These are phyloP conservation scores for Augochlorella aurata DNA, from an alignment of 2,888 invertebrate genomes.

Conservation along the genomic window DNA sequence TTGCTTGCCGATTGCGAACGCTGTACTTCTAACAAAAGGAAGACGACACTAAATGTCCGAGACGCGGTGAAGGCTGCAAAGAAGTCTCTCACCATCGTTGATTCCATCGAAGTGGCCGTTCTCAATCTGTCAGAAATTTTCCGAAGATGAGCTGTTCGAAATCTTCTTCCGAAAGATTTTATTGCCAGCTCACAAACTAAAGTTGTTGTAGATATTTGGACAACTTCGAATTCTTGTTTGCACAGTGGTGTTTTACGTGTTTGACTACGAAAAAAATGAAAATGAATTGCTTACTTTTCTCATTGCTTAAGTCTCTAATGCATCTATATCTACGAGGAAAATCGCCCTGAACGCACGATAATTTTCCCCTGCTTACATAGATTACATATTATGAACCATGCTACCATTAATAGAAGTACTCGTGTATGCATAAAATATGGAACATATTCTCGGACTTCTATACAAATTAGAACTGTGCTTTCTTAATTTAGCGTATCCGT, in stretches of 20 bases:
- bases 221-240: not conserved
- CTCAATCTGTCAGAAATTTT: not conserved
- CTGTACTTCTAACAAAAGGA: not conserved
- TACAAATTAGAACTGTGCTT: too few species aligned
- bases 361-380: too few species aligned
- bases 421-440: too few species aligned
- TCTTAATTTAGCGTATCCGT: too few species aligned
- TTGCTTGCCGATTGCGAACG: not conserved
- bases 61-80: not conserved
- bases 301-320: too few species aligned
- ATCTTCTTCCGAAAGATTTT: not conserved
- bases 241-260: not conserved
- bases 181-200: not conserved
- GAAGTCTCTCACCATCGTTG: not conserved
- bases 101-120: not conserved
- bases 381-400: too few species aligned
- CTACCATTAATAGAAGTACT: too few species aligned
- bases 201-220: not conserved
- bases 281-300: too few species aligned
- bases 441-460: too few species aligned
- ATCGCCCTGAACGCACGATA: too few species aligned
- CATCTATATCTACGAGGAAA: too few species aligned
- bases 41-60: not conserved
- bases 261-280: too few species aligned
- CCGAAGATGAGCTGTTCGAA: not conserved